phyloP scores from a whole-genome alignment of 2,113 vertebrate genomes.

The Anoplopoma fimbria region DNA sequence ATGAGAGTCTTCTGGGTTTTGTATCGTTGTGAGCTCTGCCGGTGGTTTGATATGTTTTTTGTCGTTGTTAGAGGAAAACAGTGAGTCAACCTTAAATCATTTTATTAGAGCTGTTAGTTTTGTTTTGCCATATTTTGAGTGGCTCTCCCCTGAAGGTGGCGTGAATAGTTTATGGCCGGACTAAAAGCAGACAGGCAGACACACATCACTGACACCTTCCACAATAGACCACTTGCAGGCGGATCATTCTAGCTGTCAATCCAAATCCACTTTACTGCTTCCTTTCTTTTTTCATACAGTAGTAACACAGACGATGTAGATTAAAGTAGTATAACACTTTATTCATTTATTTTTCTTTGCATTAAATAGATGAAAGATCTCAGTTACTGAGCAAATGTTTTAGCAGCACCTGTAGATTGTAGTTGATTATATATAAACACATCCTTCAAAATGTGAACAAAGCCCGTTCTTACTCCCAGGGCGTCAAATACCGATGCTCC shows the following conservation, averaged over 20 bases:
- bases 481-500: too few species aligned
- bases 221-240: neutral
- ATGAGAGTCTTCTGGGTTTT: neutral
- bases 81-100: neutral
- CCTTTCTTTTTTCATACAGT: neutral
- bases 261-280: neutral
- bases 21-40: neutral
- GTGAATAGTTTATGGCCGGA: neutral
- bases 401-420: neutral
- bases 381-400: neutral
- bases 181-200: neutral
- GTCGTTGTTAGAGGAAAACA: neutral
- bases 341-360: neutral
- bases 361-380: neutral
- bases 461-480: too few species aligned
- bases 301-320: neutral
- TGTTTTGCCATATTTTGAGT: neutral
- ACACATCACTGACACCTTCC: neutral
- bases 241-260: conserved; percentile 16
- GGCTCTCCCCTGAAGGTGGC: neutral
- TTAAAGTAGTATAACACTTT: neutral
- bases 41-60: neutral
- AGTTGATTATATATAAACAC: neutral
- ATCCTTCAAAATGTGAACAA: neutral
- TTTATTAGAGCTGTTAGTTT: neutral